phyloP scores from a whole-genome alignment of 1,140 invertebrate species.

The Bombus cullumanus region DNA sequence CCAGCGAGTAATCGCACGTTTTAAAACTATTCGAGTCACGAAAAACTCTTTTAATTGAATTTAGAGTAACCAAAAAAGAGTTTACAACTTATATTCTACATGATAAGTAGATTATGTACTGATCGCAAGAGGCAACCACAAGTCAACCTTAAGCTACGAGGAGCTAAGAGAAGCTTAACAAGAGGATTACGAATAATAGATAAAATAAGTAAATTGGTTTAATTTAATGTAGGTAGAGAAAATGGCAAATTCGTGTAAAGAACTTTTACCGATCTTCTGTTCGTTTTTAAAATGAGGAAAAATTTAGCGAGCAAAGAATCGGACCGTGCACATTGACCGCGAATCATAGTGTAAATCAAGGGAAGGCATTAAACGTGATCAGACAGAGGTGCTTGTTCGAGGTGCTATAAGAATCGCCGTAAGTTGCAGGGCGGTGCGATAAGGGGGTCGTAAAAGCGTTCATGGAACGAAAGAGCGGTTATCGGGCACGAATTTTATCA shows the following conservation, averaged over 20 bases:
- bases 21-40: no score
- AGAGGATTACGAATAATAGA: no score
- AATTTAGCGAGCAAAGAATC: no score
- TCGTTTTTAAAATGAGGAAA: not conserved
- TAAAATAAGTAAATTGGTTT: no score
- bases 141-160: no score
- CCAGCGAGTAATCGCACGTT: not conserved
- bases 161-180: no score
- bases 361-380: conserved; percentile 5
- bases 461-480: not conserved
- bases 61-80: no score
- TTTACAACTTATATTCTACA: no score
- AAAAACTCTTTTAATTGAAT: not conserved
- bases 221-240: no score
- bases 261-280: not conserved
- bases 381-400: not conserved
- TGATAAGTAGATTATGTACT: no score
- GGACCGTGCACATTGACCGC: not conserved
- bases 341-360: conserved; percentile 8
- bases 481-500: conserved; percentile 30
- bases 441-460: conserved; percentile 34
- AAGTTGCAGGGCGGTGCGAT: conserved; percentile 25
- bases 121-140: no score
- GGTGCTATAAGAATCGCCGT: conserved; percentile 20
- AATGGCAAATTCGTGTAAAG: no score